These are phyloP conservation scores for Ichneumoninae sp. DNA, from an alignment of 2,888 invertebrate genomes.

Conservation along the genomic window DNA sequence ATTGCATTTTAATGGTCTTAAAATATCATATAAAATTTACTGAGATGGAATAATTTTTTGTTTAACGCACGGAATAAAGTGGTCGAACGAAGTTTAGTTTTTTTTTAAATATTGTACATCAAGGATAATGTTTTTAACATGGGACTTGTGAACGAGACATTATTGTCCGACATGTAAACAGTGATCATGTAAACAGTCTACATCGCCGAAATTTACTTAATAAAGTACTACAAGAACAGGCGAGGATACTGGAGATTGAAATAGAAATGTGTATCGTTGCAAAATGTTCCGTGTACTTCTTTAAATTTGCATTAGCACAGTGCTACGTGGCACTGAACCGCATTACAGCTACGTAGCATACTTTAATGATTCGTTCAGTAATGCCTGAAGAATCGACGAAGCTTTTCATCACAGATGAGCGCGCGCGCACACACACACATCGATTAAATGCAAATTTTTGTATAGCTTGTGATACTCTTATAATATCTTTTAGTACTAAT, in stretches of 20 bases:
- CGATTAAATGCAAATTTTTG: constrained; percentile 53
- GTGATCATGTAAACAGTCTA: neutral
- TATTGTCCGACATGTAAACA: neutral
- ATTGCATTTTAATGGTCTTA: neutral
- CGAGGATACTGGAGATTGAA: neutral
- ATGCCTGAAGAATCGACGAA: constrained; percentile 18
- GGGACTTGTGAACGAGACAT: neutral
- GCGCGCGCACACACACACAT: constrained; percentile 42
- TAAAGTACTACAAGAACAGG: neutral
- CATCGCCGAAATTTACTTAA: neutral
- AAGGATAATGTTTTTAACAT: neutral
- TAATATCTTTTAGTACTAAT: constrained; percentile 32
- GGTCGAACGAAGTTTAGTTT: neutral
- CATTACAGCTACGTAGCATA: constrained; percentile 1
- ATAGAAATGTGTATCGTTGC: constrained; percentile 14
- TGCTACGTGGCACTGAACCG: constrained; percentile 6
- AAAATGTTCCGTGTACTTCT: constrained; percentile 31
- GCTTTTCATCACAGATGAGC: constrained; percentile 58
- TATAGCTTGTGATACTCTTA: constrained; percentile 29
- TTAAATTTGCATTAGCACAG: constrained; percentile 15
- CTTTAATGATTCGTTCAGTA: constrained; percentile 6
- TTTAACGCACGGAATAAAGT: neutral
- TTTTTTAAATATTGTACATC: neutral
- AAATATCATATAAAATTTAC: neutral
- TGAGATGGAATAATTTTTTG: neutral